Percentiles rank a stretch among this genome's conserved stretches.
Evolutionary conservation across 2,888 invertebrate species (phyloP).

Genomic region (Coleophora flavipennella): DNA sequence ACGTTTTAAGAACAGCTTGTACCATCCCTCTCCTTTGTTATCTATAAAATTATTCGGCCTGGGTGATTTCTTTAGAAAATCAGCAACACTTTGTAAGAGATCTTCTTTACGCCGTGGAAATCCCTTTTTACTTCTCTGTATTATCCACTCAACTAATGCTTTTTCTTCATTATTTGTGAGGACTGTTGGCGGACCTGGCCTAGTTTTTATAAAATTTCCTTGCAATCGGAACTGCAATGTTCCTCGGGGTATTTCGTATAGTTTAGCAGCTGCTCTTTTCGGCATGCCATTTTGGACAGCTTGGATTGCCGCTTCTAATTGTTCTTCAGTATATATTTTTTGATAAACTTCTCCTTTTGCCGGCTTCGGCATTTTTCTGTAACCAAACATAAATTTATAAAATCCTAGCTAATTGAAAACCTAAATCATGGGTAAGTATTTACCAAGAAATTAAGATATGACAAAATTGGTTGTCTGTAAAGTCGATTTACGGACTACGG

Average conservation of each 20-base stretch:
- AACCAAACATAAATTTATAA: too few species aligned
- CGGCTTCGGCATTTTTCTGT: too few species aligned
- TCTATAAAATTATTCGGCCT: constrained; percentile 14
- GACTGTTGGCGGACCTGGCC: constrained; percentile 18
- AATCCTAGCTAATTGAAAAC: too few species aligned
- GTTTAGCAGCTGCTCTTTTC: constrained; percentile 17
- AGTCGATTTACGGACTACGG: too few species aligned
- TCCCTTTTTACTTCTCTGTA: constrained; percentile 15
- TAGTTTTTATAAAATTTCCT: constrained; percentile 9
- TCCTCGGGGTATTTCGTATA: constrained; percentile 17
- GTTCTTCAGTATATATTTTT: constrained; percentile 10
- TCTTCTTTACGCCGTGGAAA: constrained; percentile 17
- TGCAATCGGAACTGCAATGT: constrained; percentile 17
- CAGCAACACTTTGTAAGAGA: constrained; percentile 11
- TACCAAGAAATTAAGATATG: too few species aligned
- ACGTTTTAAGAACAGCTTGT: constrained; percentile 16
- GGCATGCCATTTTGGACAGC: constrained; percentile 17
- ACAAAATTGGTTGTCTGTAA: too few species aligned
- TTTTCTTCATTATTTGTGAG: constrained; percentile 15
- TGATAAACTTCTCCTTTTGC: too few species aligned
- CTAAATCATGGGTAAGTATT: too few species aligned
- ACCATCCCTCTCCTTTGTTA: constrained; percentile 15
- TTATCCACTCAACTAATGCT: constrained; percentile 15
- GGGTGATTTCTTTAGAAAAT: constrained; percentile 10
- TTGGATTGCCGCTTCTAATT: constrained; percentile 14